Evolutionary conservation across 2,888 invertebrate species (phyloP).

Genomic region (Sminthurinus aureus): DNA sequence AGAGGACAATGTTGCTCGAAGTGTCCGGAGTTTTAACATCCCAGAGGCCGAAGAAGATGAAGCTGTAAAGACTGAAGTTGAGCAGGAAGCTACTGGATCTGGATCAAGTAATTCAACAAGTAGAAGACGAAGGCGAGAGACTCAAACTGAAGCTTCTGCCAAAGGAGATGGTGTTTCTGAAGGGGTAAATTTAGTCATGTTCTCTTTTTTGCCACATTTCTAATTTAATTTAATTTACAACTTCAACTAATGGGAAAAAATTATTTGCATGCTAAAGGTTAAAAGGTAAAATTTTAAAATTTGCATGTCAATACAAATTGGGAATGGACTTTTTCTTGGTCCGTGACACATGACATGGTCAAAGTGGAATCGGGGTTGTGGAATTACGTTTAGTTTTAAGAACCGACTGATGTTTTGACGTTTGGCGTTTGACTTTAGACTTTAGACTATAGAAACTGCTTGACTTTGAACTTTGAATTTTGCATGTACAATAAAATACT

Average conservation of each 20-base stretch:
- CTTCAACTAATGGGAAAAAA: too few species aligned
- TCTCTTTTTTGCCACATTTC: neutral
- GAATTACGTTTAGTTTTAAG: neutral
- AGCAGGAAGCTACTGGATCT: neutral
- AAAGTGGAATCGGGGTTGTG: neutral
- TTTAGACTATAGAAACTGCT: too few species aligned
- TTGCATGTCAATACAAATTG: too few species aligned
- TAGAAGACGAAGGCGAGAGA: slow-evolving; percentile 27
- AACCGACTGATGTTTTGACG: too few species aligned
- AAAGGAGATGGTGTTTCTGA: slow-evolving; percentile 52
- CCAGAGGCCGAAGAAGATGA: neutral
- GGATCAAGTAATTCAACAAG: neutral
- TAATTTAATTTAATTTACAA: neutral
- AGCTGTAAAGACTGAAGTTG: neutral
- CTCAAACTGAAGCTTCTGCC: neutral
- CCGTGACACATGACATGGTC: too few species aligned
- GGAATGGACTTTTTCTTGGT: too few species aligned
- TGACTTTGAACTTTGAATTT: neutral
- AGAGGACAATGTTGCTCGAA: slow-evolving; percentile 38
- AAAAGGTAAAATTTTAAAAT: too few species aligned
- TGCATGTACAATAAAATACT: neutral
- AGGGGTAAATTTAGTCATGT: too few species aligned
- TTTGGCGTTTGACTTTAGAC: neutral
- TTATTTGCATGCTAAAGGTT: too few species aligned
- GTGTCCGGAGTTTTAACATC: slow-evolving; percentile 5